Evolutionary conservation across 2,888 invertebrate species (phyloP).

Genomic region (Dynastes grantii): DNA sequence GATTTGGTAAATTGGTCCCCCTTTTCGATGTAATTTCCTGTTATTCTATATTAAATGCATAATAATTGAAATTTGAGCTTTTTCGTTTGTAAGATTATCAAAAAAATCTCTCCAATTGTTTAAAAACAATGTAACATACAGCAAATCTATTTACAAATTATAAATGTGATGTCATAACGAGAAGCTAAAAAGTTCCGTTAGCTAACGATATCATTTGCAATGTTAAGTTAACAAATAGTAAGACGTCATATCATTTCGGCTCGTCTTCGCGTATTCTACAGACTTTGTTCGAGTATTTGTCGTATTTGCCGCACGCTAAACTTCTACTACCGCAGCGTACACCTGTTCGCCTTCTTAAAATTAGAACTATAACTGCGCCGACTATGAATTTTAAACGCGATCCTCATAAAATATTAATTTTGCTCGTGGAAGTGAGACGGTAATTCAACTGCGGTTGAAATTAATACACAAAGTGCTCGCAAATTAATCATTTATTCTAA

Average conservation of each 20-base stretch:
- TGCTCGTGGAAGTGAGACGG: constrained; percentile 53
- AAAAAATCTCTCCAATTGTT: too few species aligned
- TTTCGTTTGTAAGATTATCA: too few species aligned
- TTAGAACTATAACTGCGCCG: constrained; percentile 31
- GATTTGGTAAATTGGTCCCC: too few species aligned
- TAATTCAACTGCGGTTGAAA: constrained; percentile 50
- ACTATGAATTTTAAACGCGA: constrained; percentile 47
- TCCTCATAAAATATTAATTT: constrained; percentile 57
- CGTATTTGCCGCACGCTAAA: background rate
- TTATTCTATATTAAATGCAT: too few species aligned
- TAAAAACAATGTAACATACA: too few species aligned
- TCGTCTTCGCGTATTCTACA: background rate
- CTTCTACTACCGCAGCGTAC: constrained; percentile 11
- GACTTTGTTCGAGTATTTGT: background rate
- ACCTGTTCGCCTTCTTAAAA: constrained; percentile 47
- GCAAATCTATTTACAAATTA: too few species aligned
- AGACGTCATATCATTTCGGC: background rate
- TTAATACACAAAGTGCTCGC: constrained; percentile 37
- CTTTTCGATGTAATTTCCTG: too few species aligned
- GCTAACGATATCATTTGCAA: background rate
- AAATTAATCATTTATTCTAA: constrained; percentile 41
- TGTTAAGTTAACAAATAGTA: constrained; percentile 20
- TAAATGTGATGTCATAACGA: too few species aligned
- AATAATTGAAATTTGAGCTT: too few species aligned
- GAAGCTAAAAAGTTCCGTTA: background rate